A percentile compares a stretch with the other conserved stretches of the same genome.
Evolutionary conservation across 2,888 invertebrate genomes (phyloP).

Genomic region (Bedellia somnulentella): DNA sequence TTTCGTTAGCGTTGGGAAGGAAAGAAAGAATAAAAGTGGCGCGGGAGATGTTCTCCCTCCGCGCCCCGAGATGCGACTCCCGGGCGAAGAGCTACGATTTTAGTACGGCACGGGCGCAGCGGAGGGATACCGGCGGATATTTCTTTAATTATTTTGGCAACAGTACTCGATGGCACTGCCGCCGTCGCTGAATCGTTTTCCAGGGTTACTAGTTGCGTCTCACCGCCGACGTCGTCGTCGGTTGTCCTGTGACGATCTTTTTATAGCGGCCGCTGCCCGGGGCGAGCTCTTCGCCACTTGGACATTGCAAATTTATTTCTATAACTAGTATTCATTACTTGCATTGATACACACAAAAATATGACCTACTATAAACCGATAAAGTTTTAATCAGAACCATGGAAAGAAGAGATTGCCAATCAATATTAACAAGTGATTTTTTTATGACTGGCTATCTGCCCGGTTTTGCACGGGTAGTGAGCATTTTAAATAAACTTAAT

Average conservation of each 20-base stretch:
- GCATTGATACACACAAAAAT: no score
- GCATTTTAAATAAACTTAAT: no score
- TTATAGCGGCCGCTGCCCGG: constrained; percentile 58
- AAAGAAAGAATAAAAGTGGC: constrained; percentile 61
- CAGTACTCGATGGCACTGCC: constrained; percentile 61
- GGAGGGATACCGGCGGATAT: constrained; percentile 66
- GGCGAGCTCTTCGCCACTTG: no score
- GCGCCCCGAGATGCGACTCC: constrained; percentile 60
- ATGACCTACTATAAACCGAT: no score
- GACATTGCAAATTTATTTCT: no score
- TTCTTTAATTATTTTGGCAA: constrained; percentile 82
- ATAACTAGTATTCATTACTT: no score
- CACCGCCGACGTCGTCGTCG: constrained; percentile 39
- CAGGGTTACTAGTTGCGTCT: constrained; percentile 59
- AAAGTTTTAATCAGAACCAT: no score
- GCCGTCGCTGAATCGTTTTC: constrained; percentile 51
- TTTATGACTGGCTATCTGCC: no score
- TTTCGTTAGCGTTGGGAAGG: constrained; percentile 60
- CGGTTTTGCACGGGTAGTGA: no score
- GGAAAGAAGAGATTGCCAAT: no score
- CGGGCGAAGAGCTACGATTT: constrained; percentile 62
- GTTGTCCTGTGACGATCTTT: constrained; percentile 56
- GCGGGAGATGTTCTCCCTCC: constrained; percentile 62
- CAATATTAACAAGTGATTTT: no score
- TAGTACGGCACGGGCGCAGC: constrained; percentile 65